A percentile compares a stretch with the other conserved stretches of the same genome.
Evolutionary conservation across 2,888 invertebrate species (phyloP).

Genomic region (Xanthia togata): DNA sequence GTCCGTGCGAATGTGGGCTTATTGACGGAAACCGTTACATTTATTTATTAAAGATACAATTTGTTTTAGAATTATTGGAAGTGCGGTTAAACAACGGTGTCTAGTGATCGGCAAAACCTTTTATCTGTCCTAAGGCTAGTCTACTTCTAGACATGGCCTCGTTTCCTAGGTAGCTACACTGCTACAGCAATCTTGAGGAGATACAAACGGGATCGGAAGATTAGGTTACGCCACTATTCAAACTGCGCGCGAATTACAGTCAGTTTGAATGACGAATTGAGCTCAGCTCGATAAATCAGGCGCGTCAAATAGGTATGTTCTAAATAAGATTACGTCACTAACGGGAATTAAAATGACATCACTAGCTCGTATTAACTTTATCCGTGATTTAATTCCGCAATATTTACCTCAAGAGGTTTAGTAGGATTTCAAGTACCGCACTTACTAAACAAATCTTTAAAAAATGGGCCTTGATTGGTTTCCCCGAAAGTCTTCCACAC

Average conservation of each 20-base stretch:
- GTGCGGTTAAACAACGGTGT: constrained; percentile 46
- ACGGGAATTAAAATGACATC: constrained; percentile 13
- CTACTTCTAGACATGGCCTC: constrained; percentile 37
- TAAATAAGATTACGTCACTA: constrained; percentile 8
- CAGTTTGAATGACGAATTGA: constrained; percentile 40
- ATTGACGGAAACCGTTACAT: constrained; percentile 32
- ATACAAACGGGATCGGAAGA: constrained; percentile 53
- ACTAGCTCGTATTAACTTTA: not conserved
- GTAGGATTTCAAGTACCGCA: not conserved
- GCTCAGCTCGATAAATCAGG: constrained; percentile 43
- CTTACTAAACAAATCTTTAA: not conserved
- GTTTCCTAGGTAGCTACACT: constrained; percentile 37
- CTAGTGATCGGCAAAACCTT: constrained; percentile 31
- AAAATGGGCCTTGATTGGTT: not conserved
- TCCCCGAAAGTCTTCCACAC: not conserved
- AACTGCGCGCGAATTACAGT: constrained; percentile 41
- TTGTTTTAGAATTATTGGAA: constrained; percentile 22
- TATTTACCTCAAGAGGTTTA: not conserved
- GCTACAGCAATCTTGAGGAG: constrained; percentile 45
- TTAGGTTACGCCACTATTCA: constrained; percentile 45
- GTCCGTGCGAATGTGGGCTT: too few relatives aligned
- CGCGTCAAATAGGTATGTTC: constrained; percentile 25
- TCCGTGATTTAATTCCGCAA: not conserved
- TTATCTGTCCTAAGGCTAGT: constrained; percentile 47
- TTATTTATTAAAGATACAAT: constrained; percentile 39